Conservation (phyloP, 2,113 vertebrate genomes). For the Phalacrocorax pelagicus region DNA sequence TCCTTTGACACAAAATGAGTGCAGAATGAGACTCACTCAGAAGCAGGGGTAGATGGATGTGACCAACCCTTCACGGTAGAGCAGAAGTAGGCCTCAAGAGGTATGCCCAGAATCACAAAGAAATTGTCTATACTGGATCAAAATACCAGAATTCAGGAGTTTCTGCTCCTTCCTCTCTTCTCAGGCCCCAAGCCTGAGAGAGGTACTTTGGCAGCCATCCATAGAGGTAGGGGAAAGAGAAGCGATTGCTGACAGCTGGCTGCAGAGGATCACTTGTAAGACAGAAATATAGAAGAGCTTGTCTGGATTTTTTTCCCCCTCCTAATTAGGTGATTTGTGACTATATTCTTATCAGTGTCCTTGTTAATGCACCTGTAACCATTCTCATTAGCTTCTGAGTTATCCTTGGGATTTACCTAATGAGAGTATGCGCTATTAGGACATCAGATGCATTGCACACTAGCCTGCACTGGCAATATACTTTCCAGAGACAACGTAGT, state of each 20-base stretch:
- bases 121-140: rapidly evolving
- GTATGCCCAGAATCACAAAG: not conserved
- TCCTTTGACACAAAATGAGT: not conserved
- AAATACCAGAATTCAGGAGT: not conserved
- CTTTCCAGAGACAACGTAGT: not conserved
- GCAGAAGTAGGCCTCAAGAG: not conserved
- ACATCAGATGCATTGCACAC: not conserved
- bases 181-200: not conserved
- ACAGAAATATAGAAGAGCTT: not conserved
- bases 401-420: conserved; percentile 58
- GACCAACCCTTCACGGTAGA: not conserved
- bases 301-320: not conserved
- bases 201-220: not conserved
- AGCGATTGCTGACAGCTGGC: not conserved
- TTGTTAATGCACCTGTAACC: conserved; percentile 48
- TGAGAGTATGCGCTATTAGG: not conserved
- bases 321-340: conserved; percentile 58
- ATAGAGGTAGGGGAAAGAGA: not conserved
- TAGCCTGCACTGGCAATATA: not conserved
- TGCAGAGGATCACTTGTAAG: not conserved
- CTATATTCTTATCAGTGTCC: conserved; percentile 48
- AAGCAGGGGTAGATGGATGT: not conserved
- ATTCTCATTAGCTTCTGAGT: conserved; percentile 44
- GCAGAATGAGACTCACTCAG: not conserved
- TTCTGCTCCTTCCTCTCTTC: not conserved